Conservation (phyloP, 1,140 invertebrate genomes). For the Caenorhabditis tropicalis region DNA sequence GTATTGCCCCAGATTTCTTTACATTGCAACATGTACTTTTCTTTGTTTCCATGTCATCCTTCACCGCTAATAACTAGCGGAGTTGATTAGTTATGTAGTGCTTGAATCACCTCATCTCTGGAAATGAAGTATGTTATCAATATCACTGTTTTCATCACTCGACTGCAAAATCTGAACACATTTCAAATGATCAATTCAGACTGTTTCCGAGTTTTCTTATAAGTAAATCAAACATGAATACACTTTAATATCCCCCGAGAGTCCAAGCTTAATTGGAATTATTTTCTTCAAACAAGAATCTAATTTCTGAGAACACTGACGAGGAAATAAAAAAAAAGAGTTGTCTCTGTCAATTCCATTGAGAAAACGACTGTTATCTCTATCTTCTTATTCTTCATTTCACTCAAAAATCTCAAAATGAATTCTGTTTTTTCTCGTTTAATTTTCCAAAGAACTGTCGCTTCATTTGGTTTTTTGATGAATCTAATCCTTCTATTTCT, state of each 20-base stretch:
- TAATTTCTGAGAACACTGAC: too few relatives aligned
- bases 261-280: too few relatives aligned
- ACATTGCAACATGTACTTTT: constrained; percentile 1
- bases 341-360: too few relatives aligned
- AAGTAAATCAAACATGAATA: too few relatives aligned
- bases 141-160: too few relatives aligned
- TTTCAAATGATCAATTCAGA: too few relatives aligned
- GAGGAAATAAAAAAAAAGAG: too few relatives aligned
- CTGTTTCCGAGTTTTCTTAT: too few relatives aligned
- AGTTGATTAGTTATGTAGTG: neutral
- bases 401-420: neutral
- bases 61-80: neutral
- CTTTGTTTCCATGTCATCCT: constrained; percentile 6
- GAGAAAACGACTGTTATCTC: too few relatives aligned
- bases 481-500: neutral
- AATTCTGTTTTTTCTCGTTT: neutral
- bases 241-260: too few relatives aligned
- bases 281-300: too few relatives aligned
- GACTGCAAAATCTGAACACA: too few relatives aligned
- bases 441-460: neutral
- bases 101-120: neutral
- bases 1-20: neutral
- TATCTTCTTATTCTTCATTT: neutral
- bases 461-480: neutral
- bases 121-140: neutral